A percentile compares a stretch with the other conserved stretches of the same genome.
These are phyloP conservation scores for Barnardius zonarius DNA, from an alignment of 2,113 vertebrate genomes.

Conservation along the genomic window DNA sequence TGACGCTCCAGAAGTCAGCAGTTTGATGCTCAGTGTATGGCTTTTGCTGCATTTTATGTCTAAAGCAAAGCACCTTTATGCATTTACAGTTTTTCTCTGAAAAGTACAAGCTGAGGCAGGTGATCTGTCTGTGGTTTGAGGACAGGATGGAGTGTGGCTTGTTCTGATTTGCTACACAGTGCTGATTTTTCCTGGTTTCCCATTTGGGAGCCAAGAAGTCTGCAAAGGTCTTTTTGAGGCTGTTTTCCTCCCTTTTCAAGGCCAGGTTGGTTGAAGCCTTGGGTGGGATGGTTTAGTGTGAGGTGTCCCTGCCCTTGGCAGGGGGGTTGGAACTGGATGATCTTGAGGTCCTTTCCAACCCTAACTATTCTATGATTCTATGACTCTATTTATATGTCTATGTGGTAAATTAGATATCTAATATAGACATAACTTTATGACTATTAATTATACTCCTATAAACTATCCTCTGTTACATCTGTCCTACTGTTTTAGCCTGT, in stretches of 20 bases:
- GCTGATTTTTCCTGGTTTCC: accelerated
- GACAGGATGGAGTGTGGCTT: neutral
- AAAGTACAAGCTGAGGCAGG: neutral
- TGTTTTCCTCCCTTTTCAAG: neutral
- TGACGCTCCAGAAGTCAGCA: neutral
- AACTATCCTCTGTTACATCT: neutral
- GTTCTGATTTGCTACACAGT: neutral
- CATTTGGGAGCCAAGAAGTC: neutral
- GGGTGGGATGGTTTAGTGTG: too few relatives aligned
- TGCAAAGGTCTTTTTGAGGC: neutral
- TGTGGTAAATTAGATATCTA: neutral
- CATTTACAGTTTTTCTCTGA: neutral
- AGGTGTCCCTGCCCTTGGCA: too few relatives aligned
- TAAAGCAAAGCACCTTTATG: neutral
- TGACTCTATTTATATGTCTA: neutral
- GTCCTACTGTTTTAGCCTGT: neutral
- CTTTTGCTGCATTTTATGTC: neutral
- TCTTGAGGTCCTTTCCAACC: too few relatives aligned
- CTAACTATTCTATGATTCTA: too few relatives aligned
- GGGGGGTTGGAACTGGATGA: too few relatives aligned
- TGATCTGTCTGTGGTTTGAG: neutral
- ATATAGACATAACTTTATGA: neutral
- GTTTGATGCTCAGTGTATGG: accelerated
- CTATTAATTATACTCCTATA: neutral
- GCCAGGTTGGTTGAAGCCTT: too few relatives aligned